phyloP scores from a whole-genome alignment of 2,797 vertebrate genomes.

The Pelochelys cantorii region DNA sequence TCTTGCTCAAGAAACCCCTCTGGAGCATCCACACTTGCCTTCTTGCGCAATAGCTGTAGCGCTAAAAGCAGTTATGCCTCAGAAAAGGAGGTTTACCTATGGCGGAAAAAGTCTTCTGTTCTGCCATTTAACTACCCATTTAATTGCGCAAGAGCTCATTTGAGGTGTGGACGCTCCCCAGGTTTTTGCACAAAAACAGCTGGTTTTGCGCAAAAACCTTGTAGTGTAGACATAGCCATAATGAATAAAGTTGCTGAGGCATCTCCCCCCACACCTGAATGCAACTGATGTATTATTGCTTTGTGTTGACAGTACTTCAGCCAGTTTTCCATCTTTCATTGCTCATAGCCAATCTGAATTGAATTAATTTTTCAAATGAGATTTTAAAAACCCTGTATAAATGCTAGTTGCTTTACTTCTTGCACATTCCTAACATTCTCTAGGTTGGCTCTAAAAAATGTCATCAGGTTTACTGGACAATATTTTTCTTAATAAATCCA shows the following conservation, averaged over 20 bases:
- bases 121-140: no score
- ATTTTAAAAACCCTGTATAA: not conserved
- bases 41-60: no score
- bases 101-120: no score
- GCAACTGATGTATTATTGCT: not conserved
- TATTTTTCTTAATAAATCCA: constrained; percentile 1
- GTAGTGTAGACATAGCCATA: no score
- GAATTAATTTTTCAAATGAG: constrained; percentile 41
- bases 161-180: no score
- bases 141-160: no score
- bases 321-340: not conserved
- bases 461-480: not conserved
- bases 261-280: constrained; percentile 11
- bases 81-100: no score
- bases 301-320: constrained; percentile 8
- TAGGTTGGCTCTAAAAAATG: not conserved
- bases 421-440: not conserved
- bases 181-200: no score
- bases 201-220: no score
- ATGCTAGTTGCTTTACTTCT: constrained; percentile 1
- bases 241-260: not conserved
- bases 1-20: no score
- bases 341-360: not conserved
- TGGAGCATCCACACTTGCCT: no score
- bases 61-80: no score